Evolutionary conservation across 1,140 invertebrate species (phyloP), one percentile per base, ranked within the genome.

Genomic region (Subanguina moxae): DNA sequence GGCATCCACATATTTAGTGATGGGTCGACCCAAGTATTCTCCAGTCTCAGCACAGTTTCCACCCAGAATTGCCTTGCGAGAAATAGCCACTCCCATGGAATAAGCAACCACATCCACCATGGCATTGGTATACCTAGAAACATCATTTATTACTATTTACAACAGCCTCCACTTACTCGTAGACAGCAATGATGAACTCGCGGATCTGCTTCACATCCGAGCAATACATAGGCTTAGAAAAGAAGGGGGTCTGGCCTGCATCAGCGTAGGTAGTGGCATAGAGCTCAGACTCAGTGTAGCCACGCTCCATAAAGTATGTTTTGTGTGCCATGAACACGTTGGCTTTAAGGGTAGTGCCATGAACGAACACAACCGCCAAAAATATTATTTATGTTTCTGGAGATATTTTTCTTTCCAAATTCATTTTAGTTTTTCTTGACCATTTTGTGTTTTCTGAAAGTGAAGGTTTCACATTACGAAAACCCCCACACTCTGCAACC

Each of bases 181-280:
- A 25, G 48, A 52, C 48, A 52, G 48, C 48, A 25, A 15, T 52
- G 48, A 52, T 52, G 48, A 52, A 52, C 15, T 52, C 48, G n/a
- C 48, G 48, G n/a, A 64, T 38, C 62, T 64, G 62, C 46, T 68
- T 57, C 21, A 74, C 72, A 67, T 74, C 72, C 19, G 46, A 30
- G 42, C 72, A 75, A 27, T 61, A n/a, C 59, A 74, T 71, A 28
- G 56, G 23, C 32, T 74, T 74, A 17, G 19, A 28, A 38, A 65
- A 75, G 9, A 73, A 46, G 1, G 64, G 66, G 11, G 66, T 69
- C 9, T 46, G 17, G 3, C 71, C 71, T 3, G 65, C 71, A 61
- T 73, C 71, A 15, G 67, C 64, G 25, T 72, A 73, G 1, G 71
- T 73, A 7, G 72, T 74, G 23, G 72, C 65, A 57, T 65, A 74